Evolutionary conservation across 2,797 vertebrate genomes (phyloP).

Genomic region (Danio tinwini): DNA sequence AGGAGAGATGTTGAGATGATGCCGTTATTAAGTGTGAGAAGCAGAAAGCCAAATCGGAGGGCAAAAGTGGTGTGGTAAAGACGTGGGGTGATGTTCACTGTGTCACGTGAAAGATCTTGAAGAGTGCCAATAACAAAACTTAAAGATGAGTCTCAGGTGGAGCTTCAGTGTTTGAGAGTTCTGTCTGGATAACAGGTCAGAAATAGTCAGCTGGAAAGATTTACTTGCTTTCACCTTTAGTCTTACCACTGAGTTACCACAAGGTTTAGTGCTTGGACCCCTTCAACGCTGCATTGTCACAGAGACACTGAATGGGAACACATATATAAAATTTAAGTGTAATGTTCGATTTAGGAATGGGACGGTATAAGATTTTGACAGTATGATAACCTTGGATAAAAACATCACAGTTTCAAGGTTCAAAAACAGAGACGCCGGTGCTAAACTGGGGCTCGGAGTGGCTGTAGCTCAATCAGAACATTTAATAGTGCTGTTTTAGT

Average conservation of each 20-base stretch:
- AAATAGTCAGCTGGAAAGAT: conserved; percentile 7
- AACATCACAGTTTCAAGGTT: too few species aligned
- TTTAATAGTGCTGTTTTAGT: too few species aligned
- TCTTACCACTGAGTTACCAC: background rate
- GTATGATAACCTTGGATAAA: too few species aligned
- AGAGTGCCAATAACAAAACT: conserved; percentile 15
- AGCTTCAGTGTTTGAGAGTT: background rate
- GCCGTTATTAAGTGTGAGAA: conserved; percentile 33
- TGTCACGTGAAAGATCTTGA: conserved; percentile 44
- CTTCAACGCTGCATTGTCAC: background rate
- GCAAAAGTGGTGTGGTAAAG: conserved; percentile 42
- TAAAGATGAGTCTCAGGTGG: conserved; percentile 20
- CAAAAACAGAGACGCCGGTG: too few species aligned
- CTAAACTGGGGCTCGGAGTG: too few species aligned
- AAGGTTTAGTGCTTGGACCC: conserved; percentile 15
- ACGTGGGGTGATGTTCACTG: conserved; percentile 55
- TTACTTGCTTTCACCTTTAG: background rate
- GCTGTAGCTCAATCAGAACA: too few species aligned
- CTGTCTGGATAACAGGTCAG: background rate
- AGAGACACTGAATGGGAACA: background rate
- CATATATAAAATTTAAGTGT: background rate
- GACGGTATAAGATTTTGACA: too few species aligned
- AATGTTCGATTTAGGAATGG: background rate
- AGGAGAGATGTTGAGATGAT: conserved; percentile 43
- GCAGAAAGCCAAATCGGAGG: conserved; percentile 18